Base-by-base conservation (phyloP, 2,797 vertebrate species). In the Eremophila alpestris region DNA sequence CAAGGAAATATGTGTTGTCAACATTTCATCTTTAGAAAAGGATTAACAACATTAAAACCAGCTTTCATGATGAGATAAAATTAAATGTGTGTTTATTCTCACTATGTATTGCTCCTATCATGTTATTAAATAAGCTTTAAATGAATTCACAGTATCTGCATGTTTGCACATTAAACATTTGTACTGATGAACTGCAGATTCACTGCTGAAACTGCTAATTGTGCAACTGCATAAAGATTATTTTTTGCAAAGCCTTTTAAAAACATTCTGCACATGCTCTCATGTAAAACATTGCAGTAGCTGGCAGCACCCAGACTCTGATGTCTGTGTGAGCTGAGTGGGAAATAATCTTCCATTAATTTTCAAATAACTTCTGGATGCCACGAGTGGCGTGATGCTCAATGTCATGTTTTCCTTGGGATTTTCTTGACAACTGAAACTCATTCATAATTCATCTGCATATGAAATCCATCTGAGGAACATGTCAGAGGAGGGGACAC, bases 341-440 rank as follows among this genome's bases (percentile, higher is more conserved):
- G 48, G 60, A 95, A 87, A 89, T 77, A 80, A 91, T 52, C 65
- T 94, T 48, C 68, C 79, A 77, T 74, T 89, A 77, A 70, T 85
- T 95, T 95, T 85, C 67, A 84, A 7, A 69, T 49, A 71, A 51
- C 36, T 89, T 78, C 68, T 52, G 52, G 64, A 23, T 85, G 64
- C 45, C 32, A 29, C 3, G 4, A 77, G 68, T 70, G 10, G 15
- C 12, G 0, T 59, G 17, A 67, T 40, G n/a, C 74, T 89, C 67
- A 51, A 7, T 58, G 74, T 68, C 78, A 29, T 58, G 21, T 73
- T 94, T 59, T 87, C 43, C 52, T 45, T 52, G 30, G 24, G 1
- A 2, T 71, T 78, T 60, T 86, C 78, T 65, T 65, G 43, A 58
- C 40, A 73, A 40, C 27, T 67, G 56, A 85, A 89, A 60, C 32